Conservation (phyloP, 2,113 vertebrate genomes). For the Heliornis fulica region DNA sequence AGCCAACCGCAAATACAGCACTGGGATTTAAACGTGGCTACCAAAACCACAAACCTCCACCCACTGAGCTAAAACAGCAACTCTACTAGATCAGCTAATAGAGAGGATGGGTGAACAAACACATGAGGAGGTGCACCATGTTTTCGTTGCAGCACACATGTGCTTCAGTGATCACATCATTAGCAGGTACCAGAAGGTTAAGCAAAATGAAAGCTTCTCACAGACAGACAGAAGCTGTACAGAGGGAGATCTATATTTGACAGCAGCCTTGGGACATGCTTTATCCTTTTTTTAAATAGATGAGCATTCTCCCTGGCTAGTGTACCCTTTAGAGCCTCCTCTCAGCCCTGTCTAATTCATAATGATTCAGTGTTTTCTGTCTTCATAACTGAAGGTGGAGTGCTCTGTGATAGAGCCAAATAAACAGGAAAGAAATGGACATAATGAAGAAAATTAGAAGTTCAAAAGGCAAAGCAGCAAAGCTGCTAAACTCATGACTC, state of each 20-base stretch:
- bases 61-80: slow-evolving; percentile 26
- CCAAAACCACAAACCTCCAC: slow-evolving; percentile 36
- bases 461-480: neutral
- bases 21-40: slow-evolving; percentile 43
- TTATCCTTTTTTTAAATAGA: slow-evolving; percentile 18
- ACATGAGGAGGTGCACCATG: neutral
- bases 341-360: neutral
- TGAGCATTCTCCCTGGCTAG: neutral
- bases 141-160: neutral
- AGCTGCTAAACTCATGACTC: neutral
- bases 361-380: slow-evolving; percentile 11
- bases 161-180: slow-evolving; percentile 23
- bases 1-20: slow-evolving; percentile 27
- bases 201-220: slow-evolving; percentile 15
- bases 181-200: slow-evolving; percentile 23
- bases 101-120: neutral
- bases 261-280: neutral
- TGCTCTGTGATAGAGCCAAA: neutral
- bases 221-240: neutral
- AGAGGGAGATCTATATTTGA: slow-evolving; percentile 44
- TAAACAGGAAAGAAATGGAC: neutral
- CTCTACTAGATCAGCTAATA: neutral
- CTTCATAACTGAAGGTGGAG: neutral
- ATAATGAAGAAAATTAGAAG: neutral
- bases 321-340: neutral